Conservation (phyloP, 1,140 invertebrate species). For the Liolophura sinensis region DNA sequence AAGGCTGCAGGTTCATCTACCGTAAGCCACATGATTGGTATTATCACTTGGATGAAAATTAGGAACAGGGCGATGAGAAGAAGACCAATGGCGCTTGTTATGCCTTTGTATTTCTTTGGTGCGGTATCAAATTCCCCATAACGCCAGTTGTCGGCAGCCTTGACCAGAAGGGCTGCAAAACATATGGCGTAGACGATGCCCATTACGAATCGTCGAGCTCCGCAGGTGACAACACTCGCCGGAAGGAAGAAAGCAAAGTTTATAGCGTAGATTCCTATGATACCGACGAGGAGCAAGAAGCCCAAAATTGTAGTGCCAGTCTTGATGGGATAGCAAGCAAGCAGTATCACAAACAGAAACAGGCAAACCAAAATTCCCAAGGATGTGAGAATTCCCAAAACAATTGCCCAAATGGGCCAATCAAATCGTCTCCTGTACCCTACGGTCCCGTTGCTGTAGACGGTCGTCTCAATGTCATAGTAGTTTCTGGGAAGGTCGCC, state of each 20-base stretch:
- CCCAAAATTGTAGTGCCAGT: conserved; percentile 61
- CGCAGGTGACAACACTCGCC: conserved; percentile 56
- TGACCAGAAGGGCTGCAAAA: conserved; percentile 60
- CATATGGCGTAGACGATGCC: conserved; percentile 60
- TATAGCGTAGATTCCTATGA: conserved; percentile 59
- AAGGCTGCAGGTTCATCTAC: conserved; percentile 33
- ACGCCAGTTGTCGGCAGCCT: conserved; percentile 60
- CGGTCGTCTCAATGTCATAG: no score
- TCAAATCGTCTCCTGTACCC: neutral
- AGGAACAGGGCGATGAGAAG: conserved; percentile 50
- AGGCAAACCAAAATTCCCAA: conserved; percentile 53
- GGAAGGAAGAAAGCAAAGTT: conserved; percentile 63
- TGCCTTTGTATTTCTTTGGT: conserved; percentile 35
- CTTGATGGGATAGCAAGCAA: conserved; percentile 55
- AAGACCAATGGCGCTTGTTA: conserved; percentile 48
- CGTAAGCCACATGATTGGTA: conserved; percentile 48
- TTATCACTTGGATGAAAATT: conserved; percentile 52
- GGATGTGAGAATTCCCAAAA: conserved; percentile 50
- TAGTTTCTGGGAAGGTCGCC: no score
- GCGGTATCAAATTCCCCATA: conserved; percentile 39
- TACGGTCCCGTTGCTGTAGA: no score
- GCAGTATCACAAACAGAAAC: conserved; percentile 59
- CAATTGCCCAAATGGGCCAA: conserved; percentile 53
- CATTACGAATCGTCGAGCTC: conserved; percentile 53
- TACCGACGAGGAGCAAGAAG: conserved; percentile 60